These are phyloP conservation scores for Dendrolimus punctatus DNA, from an alignment of 1,140 invertebrate species.

Conservation along the genomic window DNA sequence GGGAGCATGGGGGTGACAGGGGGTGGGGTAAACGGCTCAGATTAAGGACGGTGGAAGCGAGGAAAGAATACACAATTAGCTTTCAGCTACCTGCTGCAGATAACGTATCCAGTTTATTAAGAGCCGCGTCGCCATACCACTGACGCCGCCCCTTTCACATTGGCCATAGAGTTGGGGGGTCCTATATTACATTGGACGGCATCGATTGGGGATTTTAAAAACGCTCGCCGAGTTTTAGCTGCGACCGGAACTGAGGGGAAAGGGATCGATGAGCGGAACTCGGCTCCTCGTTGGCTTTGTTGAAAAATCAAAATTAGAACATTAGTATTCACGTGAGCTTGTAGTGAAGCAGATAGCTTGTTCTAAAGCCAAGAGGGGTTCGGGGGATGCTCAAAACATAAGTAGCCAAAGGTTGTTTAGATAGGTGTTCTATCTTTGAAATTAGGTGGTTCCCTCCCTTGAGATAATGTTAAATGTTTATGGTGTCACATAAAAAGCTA, in stretches of 20 bases:
- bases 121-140: slow-evolving; percentile 25
- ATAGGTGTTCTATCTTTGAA: slow-evolving; percentile 3
- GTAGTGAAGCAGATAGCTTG: slow-evolving; percentile 26
- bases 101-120: slow-evolving; percentile 43
- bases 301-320: slow-evolving; percentile 61
- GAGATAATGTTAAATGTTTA: not conserved
- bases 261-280: slow-evolving; percentile 50
- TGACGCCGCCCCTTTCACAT: slow-evolving; percentile 14
- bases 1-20: slow-evolving; percentile 22
- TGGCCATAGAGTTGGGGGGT: slow-evolving; percentile 10
- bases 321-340: slow-evolving; percentile 55
- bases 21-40: slow-evolving; percentile 47
- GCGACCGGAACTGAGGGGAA: slow-evolving; percentile 57
- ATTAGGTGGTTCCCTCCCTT: not conserved
- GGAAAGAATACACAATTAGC: slow-evolving; percentile 72
- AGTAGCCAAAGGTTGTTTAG: slow-evolving; percentile 14
- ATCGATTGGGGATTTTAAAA: slow-evolving; percentile 58
- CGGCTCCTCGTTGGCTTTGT: slow-evolving; percentile 54
- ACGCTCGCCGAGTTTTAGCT: slow-evolving; percentile 39
- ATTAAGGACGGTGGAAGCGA: slow-evolving; percentile 65
- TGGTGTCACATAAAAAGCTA: no score
- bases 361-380: slow-evolving; percentile 23
- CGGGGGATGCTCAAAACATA: slow-evolving; percentile 12
- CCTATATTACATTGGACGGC: slow-evolving; percentile 31
- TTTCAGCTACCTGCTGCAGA: slow-evolving; percentile 60